Evolutionary conservation across 2,888 invertebrate genomes (phyloP).

Genomic region (Xylota segnis): DNA sequence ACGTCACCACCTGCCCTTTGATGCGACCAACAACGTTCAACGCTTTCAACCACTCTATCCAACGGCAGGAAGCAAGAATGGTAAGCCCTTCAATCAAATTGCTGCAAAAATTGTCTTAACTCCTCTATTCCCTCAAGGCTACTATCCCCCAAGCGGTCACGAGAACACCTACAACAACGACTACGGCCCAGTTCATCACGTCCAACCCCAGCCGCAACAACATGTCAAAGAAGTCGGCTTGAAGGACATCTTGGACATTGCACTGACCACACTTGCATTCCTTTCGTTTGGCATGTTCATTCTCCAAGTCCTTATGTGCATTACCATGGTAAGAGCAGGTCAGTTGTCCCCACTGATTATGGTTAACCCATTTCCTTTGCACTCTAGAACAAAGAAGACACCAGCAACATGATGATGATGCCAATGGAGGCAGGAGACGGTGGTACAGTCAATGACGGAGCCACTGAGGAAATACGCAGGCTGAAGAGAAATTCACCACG

Average conservation of each 20-base stretch:
- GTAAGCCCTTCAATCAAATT: slow-evolving; percentile 13
- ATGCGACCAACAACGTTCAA: slow-evolving; percentile 49
- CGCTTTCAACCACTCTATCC: slow-evolving; percentile 34
- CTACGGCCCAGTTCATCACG: slow-evolving; percentile 45
- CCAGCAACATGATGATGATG: slow-evolving; percentile 83
- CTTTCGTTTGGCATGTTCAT: slow-evolving; percentile 92
- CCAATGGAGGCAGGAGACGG: slow-evolving; percentile 82
- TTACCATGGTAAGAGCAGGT: slow-evolving; percentile 83
- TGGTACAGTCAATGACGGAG: slow-evolving; percentile 69
- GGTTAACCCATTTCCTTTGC: background rate
- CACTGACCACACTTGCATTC: slow-evolving; percentile 92
- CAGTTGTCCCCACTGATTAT: background rate
- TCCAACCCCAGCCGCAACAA: slow-evolving; percentile 61
- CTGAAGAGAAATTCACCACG: slow-evolving; percentile 76
- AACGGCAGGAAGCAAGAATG: slow-evolving; percentile 69
- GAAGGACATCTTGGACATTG: slow-evolving; percentile 91
- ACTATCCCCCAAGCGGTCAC: slow-evolving; percentile 77
- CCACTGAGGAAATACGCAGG: slow-evolving; percentile 80
- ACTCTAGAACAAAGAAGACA: slow-evolving; percentile 79
- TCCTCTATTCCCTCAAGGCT: slow-evolving; percentile 23
- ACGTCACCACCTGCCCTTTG: slow-evolving; percentile 66
- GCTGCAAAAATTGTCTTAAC: background rate
- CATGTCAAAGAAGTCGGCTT: slow-evolving; percentile 87
- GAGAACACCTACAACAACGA: slow-evolving; percentile 77
- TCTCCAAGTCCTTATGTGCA: slow-evolving; percentile 91